phyloP scores from a whole-genome alignment of 2,888 invertebrate genomes.

The Nomada fucata region DNA sequence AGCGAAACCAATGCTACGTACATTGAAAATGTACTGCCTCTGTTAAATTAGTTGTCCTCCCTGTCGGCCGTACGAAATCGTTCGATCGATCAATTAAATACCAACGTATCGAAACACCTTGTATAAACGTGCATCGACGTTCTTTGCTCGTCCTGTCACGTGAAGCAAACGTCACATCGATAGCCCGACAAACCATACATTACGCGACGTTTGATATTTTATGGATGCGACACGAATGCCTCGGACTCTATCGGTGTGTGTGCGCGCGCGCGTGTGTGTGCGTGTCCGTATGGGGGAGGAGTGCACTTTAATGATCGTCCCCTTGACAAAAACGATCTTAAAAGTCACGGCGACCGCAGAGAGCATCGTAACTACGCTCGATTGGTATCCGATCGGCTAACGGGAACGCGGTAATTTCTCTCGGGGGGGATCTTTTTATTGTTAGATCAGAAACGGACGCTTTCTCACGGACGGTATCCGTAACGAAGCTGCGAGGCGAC shows the following conservation, averaged over 20 bases:
- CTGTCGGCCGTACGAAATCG: neutral
- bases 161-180: neutral
- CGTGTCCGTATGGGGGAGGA: neutral
- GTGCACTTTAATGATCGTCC: slow-evolving; percentile 37
- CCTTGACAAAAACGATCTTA: slow-evolving; percentile 61
- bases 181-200: neutral
- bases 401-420: slow-evolving; percentile 70
- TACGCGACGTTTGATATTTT: slow-evolving; percentile 4
- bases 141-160: neutral
- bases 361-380: slow-evolving; percentile 44
- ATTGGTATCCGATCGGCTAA: slow-evolving; percentile 68
- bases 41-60: neutral
- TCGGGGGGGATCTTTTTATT: slow-evolving; percentile 67
- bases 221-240: slow-evolving; percentile 26
- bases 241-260: neutral
- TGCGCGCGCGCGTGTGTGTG: too few species aligned
- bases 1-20: neutral
- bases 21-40: neutral
- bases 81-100: slow-evolving; percentile 2
- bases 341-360: slow-evolving; percentile 53
- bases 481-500: slow-evolving; percentile 44
- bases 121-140: neutral
- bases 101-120: slow-evolving; percentile 3
- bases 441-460: slow-evolving; percentile 53
- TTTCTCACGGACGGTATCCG: slow-evolving; percentile 40